Conservation (phyloP, 2,888 invertebrate genomes). For the Tolmerus cingulatus region DNA sequence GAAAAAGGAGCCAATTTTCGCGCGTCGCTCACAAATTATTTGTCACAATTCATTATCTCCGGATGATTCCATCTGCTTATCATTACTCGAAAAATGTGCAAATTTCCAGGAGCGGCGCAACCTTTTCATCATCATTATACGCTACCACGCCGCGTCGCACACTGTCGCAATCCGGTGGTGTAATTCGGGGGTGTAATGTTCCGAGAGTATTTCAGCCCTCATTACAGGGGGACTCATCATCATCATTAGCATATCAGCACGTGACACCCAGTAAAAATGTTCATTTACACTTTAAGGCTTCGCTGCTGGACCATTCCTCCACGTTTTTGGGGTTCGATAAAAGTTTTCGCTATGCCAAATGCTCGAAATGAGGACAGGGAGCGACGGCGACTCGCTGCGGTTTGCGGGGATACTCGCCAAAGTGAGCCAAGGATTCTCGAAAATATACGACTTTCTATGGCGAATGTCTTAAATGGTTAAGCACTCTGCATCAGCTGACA, state of each 20-base stretch:
- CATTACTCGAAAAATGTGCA: constrained; percentile 18
- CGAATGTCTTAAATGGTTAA: background rate
- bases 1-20: background rate
- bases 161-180: background rate
- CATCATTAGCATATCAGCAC: constrained; percentile 41
- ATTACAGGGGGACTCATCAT: constrained; percentile 10
- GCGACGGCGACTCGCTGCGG: background rate
- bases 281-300: constrained; percentile 19
- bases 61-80: constrained; percentile 39
- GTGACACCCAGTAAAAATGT: constrained; percentile 23
- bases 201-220: background rate
- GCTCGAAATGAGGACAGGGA: background rate
- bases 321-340: constrained; percentile 25
- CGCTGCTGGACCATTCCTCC: background rate
- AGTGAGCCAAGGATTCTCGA: background rate
- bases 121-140: constrained; percentile 18
- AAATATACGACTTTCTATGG: background rate
- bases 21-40: background rate
- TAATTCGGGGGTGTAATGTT: background rate
- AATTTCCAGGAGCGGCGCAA: constrained; percentile 13
- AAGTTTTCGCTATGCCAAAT: background rate
- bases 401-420: background rate
- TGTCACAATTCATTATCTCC: constrained; percentile 32
- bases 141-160: background rate
- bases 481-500: background rate